Percentiles rank a stretch among this genome's conserved stretches.
These are phyloP conservation scores for Dolichomitus sp. DNA, from an alignment of 2,888 invertebrate genomes.

Conservation along the genomic window DNA sequence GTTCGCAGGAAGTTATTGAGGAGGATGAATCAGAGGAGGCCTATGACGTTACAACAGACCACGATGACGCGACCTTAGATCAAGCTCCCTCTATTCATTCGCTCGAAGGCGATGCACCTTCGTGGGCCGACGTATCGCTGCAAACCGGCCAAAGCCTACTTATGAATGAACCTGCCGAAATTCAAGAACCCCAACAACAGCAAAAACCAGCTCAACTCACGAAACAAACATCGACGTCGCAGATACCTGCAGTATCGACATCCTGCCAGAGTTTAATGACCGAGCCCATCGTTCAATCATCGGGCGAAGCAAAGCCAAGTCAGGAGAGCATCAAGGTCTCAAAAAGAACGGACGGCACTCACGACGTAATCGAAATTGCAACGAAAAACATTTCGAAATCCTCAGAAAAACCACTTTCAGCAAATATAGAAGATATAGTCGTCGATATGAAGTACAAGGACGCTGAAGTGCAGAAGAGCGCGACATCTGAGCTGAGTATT, in stretches of 20 bases:
- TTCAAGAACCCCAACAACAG: slow-evolving; percentile 53
- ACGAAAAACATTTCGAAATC: slow-evolving; percentile 79
- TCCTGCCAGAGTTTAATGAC: slow-evolving; percentile 76
- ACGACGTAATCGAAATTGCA: slow-evolving; percentile 85
- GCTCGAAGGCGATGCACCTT: slow-evolving; percentile 76
- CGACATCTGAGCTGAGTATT: slow-evolving; percentile 91
- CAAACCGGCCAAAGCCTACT: slow-evolving; percentile 83
- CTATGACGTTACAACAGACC: slow-evolving; percentile 73
- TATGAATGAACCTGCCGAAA: slow-evolving; percentile 72
- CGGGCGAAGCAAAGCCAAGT: slow-evolving; percentile 71
- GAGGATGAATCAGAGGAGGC: slow-evolving; percentile 70
- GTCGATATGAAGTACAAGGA: slow-evolving; percentile 92
- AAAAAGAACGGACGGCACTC: slow-evolving; percentile 82
- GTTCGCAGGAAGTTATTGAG: slow-evolving; percentile 74
- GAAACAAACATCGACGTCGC: slow-evolving; percentile 81
- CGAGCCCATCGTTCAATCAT: slow-evolving; percentile 64
- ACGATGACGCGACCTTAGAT: slow-evolving; percentile 80
- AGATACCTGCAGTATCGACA: slow-evolving; percentile 71
- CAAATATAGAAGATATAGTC: slow-evolving; percentile 88
- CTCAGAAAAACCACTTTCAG: slow-evolving; percentile 13
- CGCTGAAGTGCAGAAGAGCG: slow-evolving; percentile 86
- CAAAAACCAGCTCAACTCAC: slow-evolving; percentile 76
- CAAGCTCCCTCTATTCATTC: slow-evolving; percentile 82
- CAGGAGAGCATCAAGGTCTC: slow-evolving; percentile 83
- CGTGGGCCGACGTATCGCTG: slow-evolving; percentile 83